A percentile compares a stretch with the other conserved stretches of the same genome.
These are phyloP conservation scores for Thomomys bottae DNA, from an alignment of 2,113 vertebrate species.

Conservation along the genomic window DNA sequence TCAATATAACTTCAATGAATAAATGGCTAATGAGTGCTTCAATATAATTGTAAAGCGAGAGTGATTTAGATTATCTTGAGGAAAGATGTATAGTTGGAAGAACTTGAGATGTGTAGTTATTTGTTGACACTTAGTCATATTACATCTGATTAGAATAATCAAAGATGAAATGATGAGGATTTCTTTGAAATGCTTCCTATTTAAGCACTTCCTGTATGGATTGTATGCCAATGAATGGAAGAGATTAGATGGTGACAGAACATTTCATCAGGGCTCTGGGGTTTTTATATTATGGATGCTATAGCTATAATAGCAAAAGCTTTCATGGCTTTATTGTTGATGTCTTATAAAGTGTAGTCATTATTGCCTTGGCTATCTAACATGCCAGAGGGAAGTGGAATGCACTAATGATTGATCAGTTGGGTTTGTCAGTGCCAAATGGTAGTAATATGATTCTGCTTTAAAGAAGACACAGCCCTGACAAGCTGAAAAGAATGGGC, in stretches of 20 bases:
- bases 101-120: too few species aligned
- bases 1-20: not conserved
- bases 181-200: conserved; percentile 2
- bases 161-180: not conserved
- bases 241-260: not conserved
- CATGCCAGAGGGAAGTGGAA: not conserved
- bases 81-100: not conserved
- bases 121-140: conserved; percentile 8
- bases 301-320: not conserved
- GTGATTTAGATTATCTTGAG: not conserved
- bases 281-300: conserved; percentile 3
- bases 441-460: not conserved
- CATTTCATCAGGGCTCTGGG: conserved; percentile 25
- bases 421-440: not conserved
- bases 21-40: conserved; percentile 7
- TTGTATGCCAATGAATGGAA: not conserved
- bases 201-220: not conserved
- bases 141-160: not conserved
- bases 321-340: conserved; percentile 34
- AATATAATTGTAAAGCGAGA: not conserved
- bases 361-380: not conserved
- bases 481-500: not conserved
- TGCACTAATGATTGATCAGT: not conserved
- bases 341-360: not conserved
- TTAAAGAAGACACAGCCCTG: conserved; percentile 23